phyloP scores from a whole-genome alignment of 1,140 invertebrate species.

The Zaprionus inermis region DNA sequence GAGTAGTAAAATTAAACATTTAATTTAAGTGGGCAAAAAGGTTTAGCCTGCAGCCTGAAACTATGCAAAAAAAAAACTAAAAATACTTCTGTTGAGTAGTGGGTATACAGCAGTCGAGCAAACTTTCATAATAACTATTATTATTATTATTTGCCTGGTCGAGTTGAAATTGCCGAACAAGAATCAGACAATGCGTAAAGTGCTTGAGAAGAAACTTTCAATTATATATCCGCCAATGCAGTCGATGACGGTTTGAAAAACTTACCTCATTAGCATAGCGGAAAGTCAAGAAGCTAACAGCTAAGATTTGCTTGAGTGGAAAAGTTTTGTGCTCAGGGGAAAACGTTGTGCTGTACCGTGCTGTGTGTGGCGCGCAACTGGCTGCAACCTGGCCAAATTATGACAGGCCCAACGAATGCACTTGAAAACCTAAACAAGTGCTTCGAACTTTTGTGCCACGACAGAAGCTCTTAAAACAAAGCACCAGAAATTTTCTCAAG shows the following conservation, averaged over 20 bases:
- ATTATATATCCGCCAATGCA: conserved; percentile 49
- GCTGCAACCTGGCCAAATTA: conserved; percentile 60
- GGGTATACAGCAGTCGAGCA: no score
- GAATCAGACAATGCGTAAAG: conserved; percentile 36
- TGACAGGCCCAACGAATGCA: conserved; percentile 64
- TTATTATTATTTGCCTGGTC: neutral
- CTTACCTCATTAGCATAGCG: conserved; percentile 76
- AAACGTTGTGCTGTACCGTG: conserved; percentile 48
- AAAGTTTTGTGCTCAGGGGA: conserved; percentile 55
- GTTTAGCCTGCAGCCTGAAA: no score
- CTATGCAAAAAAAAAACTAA: no score
- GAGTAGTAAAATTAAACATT: no score
- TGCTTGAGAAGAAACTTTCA: conserved; percentile 55
- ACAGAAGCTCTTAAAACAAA: conserved; percentile 64
- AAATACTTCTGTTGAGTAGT: no score
- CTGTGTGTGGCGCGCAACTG: no score
- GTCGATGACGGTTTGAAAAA: conserved; percentile 35
- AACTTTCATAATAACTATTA: neutral
- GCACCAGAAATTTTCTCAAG: conserved; percentile 30
- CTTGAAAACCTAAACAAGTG: conserved; percentile 80
- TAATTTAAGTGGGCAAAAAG: no score
- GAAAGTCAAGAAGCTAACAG: conserved; percentile 56
- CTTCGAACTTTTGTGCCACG: conserved; percentile 65
- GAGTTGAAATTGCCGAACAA: neutral
- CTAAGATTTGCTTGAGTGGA: conserved; percentile 74